A percentile compares a stretch with the other conserved stretches of the same genome.
Evolutionary conservation across 35 echinoderm and acorn worm species (phyloP).

Genomic region (Apostichopus parvimensis): DNA sequence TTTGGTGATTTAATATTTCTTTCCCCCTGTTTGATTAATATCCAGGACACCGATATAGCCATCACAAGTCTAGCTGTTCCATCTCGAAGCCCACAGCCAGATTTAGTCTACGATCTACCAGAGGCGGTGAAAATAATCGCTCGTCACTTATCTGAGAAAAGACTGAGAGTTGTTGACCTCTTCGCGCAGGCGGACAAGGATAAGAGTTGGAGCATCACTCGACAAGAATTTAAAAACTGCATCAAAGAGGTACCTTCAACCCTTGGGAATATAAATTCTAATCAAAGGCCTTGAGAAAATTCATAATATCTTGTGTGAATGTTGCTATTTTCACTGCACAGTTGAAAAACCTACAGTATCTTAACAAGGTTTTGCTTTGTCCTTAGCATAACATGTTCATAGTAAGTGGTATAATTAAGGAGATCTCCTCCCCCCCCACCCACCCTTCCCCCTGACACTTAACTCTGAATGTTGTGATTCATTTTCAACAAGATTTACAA

Average conservation of each 20-base stretch:
- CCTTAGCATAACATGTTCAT: no score
- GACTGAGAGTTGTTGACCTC: conserved; percentile 77
- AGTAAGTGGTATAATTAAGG: no score
- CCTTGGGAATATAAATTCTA: background rate
- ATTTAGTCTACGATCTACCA: conserved; percentile 37
- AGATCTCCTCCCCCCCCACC: no score
- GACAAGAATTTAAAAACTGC: conserved; percentile 75
- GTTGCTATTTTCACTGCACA: background rate
- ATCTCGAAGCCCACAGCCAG: conserved; percentile 23
- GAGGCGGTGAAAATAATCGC: conserved; percentile 77
- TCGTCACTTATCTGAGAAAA: conserved; percentile 61
- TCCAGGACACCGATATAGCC: background rate
- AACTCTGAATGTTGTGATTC: no score
- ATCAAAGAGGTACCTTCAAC: conserved; percentile 78
- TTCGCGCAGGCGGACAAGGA: conserved; percentile 95
- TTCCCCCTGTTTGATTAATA: background rate
- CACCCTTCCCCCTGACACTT: no score
- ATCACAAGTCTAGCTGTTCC: conserved; percentile 5
- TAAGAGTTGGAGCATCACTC: conserved; percentile 88
- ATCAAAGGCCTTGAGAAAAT: background rate
- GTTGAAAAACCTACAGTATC: no score
- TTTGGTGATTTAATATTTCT: background rate
- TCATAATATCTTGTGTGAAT: background rate
- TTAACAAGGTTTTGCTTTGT: no score
- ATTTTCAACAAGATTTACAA: no score